phyloP scores from a whole-genome alignment of 2,113 vertebrate genomes.

The Plestiodon gilberti region DNA sequence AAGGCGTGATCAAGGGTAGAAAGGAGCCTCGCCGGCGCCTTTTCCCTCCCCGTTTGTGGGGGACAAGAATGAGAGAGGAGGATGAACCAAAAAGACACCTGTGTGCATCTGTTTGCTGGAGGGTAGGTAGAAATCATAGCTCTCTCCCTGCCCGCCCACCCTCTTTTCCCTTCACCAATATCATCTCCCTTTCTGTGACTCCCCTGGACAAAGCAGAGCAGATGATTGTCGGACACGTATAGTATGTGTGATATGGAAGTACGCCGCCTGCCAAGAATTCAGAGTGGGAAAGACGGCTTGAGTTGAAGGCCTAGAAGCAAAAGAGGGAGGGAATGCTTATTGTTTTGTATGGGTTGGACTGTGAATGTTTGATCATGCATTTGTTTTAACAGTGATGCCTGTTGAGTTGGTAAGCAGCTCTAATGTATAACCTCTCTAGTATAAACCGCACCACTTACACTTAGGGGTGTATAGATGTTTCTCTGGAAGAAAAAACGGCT shows the following conservation, averaged over 20 bases:
- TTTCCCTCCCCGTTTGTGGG: conserved; percentile 43
- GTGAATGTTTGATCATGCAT: not conserved
- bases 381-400: not conserved
- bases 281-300: not conserved
- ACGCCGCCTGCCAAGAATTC: not conserved
- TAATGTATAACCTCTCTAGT: not conserved
- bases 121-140: conserved; percentile 73
- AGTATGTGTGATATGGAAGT: not conserved
- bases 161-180: too few species aligned
- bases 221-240: not conserved
- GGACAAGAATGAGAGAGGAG: conserved; percentile 85
- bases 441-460: too few species aligned
- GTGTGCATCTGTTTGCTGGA: conserved; percentile 96
- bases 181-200: not conserved
- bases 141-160: too few species aligned
- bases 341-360: not conserved
- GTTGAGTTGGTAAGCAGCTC: not conserved
- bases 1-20: fast-evolving
- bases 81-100: conserved; percentile 94
- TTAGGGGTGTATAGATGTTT: not conserved
- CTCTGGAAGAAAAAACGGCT: not conserved
- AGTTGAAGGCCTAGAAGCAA: too few species aligned
- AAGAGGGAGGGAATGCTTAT: not conserved
- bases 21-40: not conserved
- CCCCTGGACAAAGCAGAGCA: too few species aligned